Percentiles rank a stretch among this genome's conserved stretches.
Evolutionary conservation across 2,888 invertebrate species (phyloP).

Genomic region (Sturmia bella): DNA sequence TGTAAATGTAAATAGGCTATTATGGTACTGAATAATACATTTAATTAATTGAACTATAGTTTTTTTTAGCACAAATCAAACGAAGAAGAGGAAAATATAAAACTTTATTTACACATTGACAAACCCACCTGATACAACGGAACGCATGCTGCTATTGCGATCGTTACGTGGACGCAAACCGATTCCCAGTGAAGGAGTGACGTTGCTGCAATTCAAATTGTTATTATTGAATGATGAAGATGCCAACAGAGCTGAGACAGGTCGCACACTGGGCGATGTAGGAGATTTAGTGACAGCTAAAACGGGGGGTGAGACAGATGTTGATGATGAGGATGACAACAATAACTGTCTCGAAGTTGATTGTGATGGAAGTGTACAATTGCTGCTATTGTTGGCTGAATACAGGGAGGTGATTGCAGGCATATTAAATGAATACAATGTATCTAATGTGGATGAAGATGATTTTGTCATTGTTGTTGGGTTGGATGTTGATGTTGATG

Average conservation of each 20-base stretch:
- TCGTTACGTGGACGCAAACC: slow-evolving; percentile 76
- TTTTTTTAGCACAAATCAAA: background rate
- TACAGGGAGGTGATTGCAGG: slow-evolving; percentile 74
- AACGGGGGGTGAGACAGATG: slow-evolving; percentile 47
- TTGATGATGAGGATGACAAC: slow-evolving; percentile 60
- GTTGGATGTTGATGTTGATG: slow-evolving; percentile 34
- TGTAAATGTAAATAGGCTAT: too few relatives aligned
- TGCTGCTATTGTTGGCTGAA: slow-evolving; percentile 68
- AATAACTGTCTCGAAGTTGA: slow-evolving; percentile 53
- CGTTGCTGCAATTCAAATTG: slow-evolving; percentile 51
- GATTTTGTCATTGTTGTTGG: slow-evolving; percentile 48
- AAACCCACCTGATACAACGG: slow-evolving; percentile 80
- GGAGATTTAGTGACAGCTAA: slow-evolving; percentile 39
- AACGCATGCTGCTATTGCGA: slow-evolving; percentile 80
- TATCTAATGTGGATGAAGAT: slow-evolving; percentile 64
- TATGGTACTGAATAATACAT: slow-evolving; percentile 30
- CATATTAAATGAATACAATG: slow-evolving; percentile 64
- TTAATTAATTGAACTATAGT: slow-evolving; percentile 52
- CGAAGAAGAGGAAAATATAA: background rate
- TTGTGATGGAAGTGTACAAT: slow-evolving; percentile 57
- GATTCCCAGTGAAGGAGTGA: slow-evolving; percentile 71
- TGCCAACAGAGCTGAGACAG: slow-evolving; percentile 60
- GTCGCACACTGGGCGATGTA: slow-evolving; percentile 50
- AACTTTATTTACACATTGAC: slow-evolving; percentile 18
- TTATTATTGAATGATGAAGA: slow-evolving; percentile 42